Base-by-base conservation (phyloP, 2,888 invertebrate species). In the Agonopterix arenella region DNA sequence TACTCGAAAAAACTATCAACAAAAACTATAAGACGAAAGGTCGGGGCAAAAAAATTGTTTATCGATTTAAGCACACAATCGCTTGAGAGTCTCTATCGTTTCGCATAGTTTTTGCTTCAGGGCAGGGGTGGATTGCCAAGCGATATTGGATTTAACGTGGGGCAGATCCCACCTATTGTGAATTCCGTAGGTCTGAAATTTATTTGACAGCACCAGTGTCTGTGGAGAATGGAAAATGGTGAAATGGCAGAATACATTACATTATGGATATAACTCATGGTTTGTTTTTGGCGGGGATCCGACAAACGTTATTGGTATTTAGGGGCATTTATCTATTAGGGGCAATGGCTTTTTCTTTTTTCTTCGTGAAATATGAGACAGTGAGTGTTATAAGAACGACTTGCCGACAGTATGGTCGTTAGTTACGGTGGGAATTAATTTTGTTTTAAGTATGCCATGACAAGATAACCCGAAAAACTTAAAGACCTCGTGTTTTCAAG, bases 181-280 rank as follows among this genome's bases (percentile, higher is more conserved):
- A 84, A 84, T 85, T 80, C 78, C 68, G 76, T 81, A 79, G 80
- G 76, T 73, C 80, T 82, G 80, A 89, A 85, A 90, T 90, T 90
- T 90, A 90, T 90, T 86, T 76, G 89, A 90, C 89, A 84, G 84
- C 75, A 59, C 68, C 76, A 83, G 81, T 84, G 80, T 86, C 89
- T 88, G 86, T 80, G 76, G 88, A 89, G 89, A 90, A 89, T 89
- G 82, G 88, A 84, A 88, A 89, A 89, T 88, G 85, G 89, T 83
- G 81, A 82, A 83, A 82, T 84, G 75, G 82, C 64, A 77, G 78
- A 80, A 86, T 81, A 88, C 73, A 80, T 78, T 77, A 71, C 80
- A 83, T 84, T 84, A 84, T 76, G 73, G 80, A 73, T 77, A 86
- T 89, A 90, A 86, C 79, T 89, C 89, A 89, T 72, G 84, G 85